Base-by-base conservation (phyloP, 2,888 invertebrate species). In the Eupithecia subfuscata region DNA sequence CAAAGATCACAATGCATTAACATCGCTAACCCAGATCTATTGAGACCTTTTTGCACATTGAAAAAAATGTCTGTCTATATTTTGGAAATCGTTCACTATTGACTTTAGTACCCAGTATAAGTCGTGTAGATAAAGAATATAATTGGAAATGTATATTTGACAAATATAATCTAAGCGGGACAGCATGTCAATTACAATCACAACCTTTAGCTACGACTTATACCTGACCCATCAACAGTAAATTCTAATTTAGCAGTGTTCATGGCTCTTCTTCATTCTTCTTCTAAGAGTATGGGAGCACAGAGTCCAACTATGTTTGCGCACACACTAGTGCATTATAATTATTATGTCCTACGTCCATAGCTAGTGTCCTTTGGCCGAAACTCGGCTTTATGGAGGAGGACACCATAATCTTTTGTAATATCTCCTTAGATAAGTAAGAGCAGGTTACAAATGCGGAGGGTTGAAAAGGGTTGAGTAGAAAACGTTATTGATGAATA, bases 1-100 rank as follows among this genome's bases (percentile, higher is more conserved):
- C 84, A 74, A 81, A 76, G 75, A 78, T 83, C 84, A 80, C 90
- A 84, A 86, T 85, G 88, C 87, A 90, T 91, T 90, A 89, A 90
- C 82, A 88, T 92, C 91, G 91, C 87, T 89, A 87, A 72, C 78
- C 73, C 76, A 69, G 48, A 69, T 69, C 45, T 67, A 45, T 77
- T 76, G 68, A 74, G 52, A 48, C 6, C 18, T 72, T 77, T 78
- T 74, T 75, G 43, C 70, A 69, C 64, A 37, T 69, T 60, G 7
- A 48, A 73, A 73, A 75, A 70, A 64, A 45, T 56, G 6, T 65
- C 25, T 69, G 22, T 69, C 25, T 9, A 60, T 63, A 30, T 22
- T 16, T 63, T 14, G 14, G 7, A 30, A 30, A 30, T 8, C 8
- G 30, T 16, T 30, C 63, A 34, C 16, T 63, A 16, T 16, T 63